phyloP scores from a whole-genome alignment of 2,888 invertebrate genomes.

The Lithodes maja region DNA sequence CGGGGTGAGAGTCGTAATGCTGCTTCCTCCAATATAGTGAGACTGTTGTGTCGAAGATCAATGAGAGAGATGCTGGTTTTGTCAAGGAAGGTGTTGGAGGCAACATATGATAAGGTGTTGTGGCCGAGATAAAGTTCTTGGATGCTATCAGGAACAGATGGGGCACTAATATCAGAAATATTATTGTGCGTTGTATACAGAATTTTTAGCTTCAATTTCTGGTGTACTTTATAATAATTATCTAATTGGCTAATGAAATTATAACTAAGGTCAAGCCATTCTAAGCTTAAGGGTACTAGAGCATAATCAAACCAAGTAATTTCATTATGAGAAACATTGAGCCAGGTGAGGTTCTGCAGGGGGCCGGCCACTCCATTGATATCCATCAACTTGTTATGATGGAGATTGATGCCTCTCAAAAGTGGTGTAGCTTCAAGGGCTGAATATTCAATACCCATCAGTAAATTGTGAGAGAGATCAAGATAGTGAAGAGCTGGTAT shows the following conservation, averaged over 20 bases:
- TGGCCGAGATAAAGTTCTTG: conserved; percentile 86
- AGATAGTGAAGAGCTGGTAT: conserved; percentile 81
- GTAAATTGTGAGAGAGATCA: conserved; percentile 89
- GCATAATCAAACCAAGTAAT: conserved; percentile 92
- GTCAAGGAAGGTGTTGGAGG: conserved; percentile 82
- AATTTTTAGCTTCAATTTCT: conserved; percentile 85
- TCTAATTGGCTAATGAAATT: conserved; percentile 87
- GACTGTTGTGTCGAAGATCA: conserved; percentile 85
- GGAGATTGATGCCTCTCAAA: conserved; percentile 89
- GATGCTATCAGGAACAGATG: conserved; percentile 87
- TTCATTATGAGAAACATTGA: conserved; percentile 93
- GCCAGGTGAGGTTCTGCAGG: conserved; percentile 89
- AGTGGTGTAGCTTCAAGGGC: conserved; percentile 86
- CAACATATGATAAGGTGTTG: conserved; percentile 79
- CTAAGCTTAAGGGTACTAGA: conserved; percentile 85
- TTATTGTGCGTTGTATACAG: conserved; percentile 94
- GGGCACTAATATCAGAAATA: conserved; percentile 79
- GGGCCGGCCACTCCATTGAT: conserved; percentile 89
- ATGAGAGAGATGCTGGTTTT: conserved; percentile 85
- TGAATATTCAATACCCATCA: conserved; percentile 81
- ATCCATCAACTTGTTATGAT: conserved; percentile 88
- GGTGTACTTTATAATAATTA: conserved; percentile 74
- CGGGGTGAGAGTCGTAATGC: conserved; percentile 80
- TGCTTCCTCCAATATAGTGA: conserved; percentile 83
- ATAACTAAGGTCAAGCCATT: conserved; percentile 93